Evolutionary conservation across 2,888 invertebrate species (phyloP).

Genomic region (Cetonia aurata): DNA sequence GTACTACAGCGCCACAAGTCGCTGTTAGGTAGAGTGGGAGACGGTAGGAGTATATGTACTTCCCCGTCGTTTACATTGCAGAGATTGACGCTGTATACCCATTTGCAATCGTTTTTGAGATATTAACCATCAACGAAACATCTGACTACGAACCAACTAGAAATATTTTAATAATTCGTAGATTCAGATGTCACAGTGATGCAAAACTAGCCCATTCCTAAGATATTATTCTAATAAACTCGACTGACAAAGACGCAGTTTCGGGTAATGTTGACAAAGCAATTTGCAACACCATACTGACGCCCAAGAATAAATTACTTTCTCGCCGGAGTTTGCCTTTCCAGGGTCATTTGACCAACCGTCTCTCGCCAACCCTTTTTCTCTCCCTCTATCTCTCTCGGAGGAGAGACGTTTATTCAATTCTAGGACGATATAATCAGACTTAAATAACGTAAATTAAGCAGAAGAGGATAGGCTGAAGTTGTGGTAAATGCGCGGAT

Average conservation of each 20-base stretch:
- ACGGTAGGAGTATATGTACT: too few relatives aligned
- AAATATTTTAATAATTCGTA: too few relatives aligned
- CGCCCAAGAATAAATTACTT: conserved; percentile 17
- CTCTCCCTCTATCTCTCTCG: neutral
- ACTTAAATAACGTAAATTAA: conserved; percentile 26
- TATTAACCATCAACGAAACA: too few relatives aligned
- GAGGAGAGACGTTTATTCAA: conserved; percentile 29
- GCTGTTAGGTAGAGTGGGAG: too few relatives aligned
- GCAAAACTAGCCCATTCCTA: neutral
- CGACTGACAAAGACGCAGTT: neutral
- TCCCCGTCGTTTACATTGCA: too few relatives aligned
- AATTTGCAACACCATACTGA: conserved; percentile 14
- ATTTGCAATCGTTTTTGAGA: too few relatives aligned
- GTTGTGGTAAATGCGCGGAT: neutral
- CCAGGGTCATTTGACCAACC: neutral
- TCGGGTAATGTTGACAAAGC: conserved; percentile 18
- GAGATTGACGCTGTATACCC: too few relatives aligned
- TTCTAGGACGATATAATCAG: conserved; percentile 29
- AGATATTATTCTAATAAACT: too few relatives aligned
- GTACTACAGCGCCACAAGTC: too few relatives aligned
- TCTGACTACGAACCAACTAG: too few relatives aligned
- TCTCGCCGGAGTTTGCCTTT: neutral
- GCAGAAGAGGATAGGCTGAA: neutral
- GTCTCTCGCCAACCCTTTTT: neutral
- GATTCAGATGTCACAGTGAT: too few relatives aligned